Evolutionary conservation across 2,797 vertebrate species (phyloP).

Genomic region (Poeciliopsis paucimaculata): DNA sequence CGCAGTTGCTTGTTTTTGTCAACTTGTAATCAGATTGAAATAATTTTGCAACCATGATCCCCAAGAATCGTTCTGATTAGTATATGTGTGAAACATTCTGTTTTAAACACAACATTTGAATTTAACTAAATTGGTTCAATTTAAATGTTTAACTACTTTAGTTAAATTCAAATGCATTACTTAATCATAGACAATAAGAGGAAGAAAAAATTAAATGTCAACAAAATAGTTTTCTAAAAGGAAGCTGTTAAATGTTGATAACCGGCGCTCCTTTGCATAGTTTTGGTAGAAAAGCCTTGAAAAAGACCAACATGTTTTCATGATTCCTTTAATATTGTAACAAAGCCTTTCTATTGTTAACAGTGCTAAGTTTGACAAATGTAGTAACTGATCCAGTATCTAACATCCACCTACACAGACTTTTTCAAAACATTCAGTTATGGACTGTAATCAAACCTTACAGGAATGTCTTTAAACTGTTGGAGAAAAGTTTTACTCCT

Average conservation of each 20-base stretch:
- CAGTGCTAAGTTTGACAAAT: background rate
- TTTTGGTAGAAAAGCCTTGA: background rate
- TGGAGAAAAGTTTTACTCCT: background rate
- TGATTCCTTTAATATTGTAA: background rate
- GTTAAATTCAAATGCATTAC: background rate
- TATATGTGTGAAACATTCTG: background rate
- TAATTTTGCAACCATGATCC: background rate
- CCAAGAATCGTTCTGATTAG: background rate
- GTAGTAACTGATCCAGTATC: background rate
- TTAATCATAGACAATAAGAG: background rate
- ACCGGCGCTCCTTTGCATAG: background rate
- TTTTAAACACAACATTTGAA: background rate
- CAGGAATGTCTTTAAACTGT: background rate
- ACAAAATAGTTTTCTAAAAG: background rate
- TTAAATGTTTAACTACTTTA: too few relatives aligned
- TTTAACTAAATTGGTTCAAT: too few relatives aligned
- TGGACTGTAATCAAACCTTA: conserved; percentile 10
- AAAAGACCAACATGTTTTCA: background rate
- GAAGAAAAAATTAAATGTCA: background rate
- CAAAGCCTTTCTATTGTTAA: background rate
- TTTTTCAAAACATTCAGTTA: background rate
- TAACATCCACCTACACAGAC: background rate
- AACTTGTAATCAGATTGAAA: background rate
- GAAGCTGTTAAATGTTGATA: background rate
- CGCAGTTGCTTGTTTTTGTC: background rate